Percentiles rank a stretch among this genome's conserved stretches.
Evolutionary conservation across 2,888 invertebrate genomes (phyloP).

Genomic region (Acanthoscelides obtectus): DNA sequence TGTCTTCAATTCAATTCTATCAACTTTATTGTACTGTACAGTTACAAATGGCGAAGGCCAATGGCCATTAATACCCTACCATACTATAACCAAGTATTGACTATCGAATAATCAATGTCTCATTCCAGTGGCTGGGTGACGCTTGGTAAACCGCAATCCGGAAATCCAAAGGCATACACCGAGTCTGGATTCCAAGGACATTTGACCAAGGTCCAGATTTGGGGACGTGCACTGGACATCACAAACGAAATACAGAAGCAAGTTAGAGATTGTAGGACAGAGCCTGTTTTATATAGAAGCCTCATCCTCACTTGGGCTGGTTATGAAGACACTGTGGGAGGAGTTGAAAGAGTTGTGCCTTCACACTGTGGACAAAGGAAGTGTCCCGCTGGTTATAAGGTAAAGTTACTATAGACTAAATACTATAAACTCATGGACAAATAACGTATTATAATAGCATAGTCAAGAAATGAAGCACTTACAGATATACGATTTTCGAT

Average conservation of each 20-base stretch:
- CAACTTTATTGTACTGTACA: too few species aligned
- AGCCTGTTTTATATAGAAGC: slow-evolving; percentile 83
- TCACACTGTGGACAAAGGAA: slow-evolving; percentile 87
- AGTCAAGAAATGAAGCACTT: too few species aligned
- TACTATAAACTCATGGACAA: too few species aligned
- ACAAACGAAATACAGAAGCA: slow-evolving; percentile 91
- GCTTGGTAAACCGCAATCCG: slow-evolving; percentile 81
- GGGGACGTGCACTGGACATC: slow-evolving; percentile 87
- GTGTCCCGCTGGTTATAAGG: slow-evolving; percentile 80
- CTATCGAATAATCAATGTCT: too few species aligned
- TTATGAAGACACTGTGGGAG: slow-evolving; percentile 83
- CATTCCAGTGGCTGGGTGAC: slow-evolving; percentile 81
- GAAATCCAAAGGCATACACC: slow-evolving; percentile 75
- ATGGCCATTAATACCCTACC: neutral
- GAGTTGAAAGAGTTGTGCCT: slow-evolving; percentile 86
- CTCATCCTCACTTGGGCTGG: slow-evolving; percentile 90
- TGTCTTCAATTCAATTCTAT: too few species aligned
- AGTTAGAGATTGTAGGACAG: slow-evolving; percentile 87
- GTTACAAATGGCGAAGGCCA: too few species aligned
- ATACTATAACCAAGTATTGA: neutral
- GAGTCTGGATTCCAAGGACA: slow-evolving; percentile 95
- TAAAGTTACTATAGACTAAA: too few species aligned
- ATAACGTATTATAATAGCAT: too few species aligned
- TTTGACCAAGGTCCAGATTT: slow-evolving; percentile 89
- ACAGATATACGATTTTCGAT: too few species aligned